These are phyloP conservation scores for Reticulitermes speratus DNA, from an alignment of 1,140 invertebrate species.

Conservation along the genomic window DNA sequence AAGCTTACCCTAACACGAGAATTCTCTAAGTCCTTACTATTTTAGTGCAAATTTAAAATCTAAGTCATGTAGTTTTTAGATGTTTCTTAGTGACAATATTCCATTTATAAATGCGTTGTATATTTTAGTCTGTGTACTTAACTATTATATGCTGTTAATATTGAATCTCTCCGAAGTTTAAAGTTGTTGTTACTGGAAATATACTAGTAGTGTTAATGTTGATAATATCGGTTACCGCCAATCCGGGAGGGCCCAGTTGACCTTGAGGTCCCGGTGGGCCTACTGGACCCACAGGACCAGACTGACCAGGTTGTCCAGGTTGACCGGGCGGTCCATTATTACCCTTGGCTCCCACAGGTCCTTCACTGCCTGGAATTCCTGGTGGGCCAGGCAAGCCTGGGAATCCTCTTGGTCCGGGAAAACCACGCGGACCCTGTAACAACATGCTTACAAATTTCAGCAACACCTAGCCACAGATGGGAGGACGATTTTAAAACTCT, in stretches of 20 bases:
- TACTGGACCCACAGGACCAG: slow-evolving; percentile 61
- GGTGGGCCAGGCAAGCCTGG: slow-evolving; percentile 73
- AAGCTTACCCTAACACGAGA: too few species aligned
- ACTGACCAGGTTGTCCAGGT: slow-evolving; percentile 65
- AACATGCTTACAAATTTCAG: neutral
- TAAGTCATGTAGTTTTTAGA: too few species aligned
- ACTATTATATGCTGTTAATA: too few species aligned
- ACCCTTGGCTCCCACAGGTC: slow-evolving; percentile 70
- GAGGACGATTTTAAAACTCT: neutral
- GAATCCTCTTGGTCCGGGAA: slow-evolving; percentile 75
- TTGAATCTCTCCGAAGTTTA: too few species aligned
- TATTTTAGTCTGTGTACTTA: too few species aligned
- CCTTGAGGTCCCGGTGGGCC: slow-evolving; percentile 69
- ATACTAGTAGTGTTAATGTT: neutral
- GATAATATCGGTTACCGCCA: slow-evolving; percentile 55
- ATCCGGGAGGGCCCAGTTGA: slow-evolving; percentile 64
- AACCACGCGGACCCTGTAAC: slow-evolving; percentile 73
- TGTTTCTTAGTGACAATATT: too few species aligned
- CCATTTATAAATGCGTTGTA: too few species aligned
- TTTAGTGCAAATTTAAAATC: too few species aligned
- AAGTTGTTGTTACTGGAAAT: too few species aligned
- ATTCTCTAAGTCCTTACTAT: too few species aligned
- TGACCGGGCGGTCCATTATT: slow-evolving; percentile 66
- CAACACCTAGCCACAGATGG: neutral
- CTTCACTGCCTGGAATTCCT: slow-evolving; percentile 72